phyloP scores from a whole-genome alignment of 1,140 invertebrate species.

The Tachypleus tridentatus region DNA sequence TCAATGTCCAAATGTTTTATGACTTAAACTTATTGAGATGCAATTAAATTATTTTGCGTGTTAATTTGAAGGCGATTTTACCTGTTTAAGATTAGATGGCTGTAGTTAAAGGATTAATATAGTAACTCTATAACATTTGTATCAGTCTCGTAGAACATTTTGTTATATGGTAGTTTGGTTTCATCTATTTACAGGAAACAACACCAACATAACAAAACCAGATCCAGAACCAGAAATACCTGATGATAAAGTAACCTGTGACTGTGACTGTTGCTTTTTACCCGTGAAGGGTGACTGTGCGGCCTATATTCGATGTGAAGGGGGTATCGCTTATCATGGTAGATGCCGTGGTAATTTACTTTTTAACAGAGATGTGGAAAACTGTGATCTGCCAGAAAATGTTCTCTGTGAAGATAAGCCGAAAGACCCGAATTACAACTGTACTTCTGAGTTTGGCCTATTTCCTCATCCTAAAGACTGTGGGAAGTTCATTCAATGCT shows the following conservation, averaged over 20 bases:
- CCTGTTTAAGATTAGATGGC: too few relatives aligned
- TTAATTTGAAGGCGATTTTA: too few relatives aligned
- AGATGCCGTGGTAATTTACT: constrained; percentile 5
- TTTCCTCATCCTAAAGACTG: constrained; percentile 26
- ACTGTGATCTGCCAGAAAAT: constrained; percentile 10
- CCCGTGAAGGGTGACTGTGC: constrained; percentile 3
- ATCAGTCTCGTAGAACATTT: too few relatives aligned
- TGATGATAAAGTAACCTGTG: not conserved
- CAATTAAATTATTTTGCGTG: too few relatives aligned
- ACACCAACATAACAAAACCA: too few relatives aligned
- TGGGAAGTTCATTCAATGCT: constrained; percentile 30
- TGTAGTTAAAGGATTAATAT: too few relatives aligned
- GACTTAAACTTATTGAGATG: too few relatives aligned
- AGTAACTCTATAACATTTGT: too few relatives aligned
- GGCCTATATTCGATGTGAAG: constrained; percentile 1
- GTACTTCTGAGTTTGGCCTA: constrained; percentile 9
- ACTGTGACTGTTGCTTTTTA: constrained; percentile 5
- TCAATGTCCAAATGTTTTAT: too few relatives aligned
- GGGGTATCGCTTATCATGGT: not conserved
- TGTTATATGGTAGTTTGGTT: too few relatives aligned
- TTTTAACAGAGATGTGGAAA: constrained; percentile 9
- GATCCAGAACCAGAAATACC: not conserved
- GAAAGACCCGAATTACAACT: constrained; percentile 4
- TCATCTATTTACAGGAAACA: too few relatives aligned
- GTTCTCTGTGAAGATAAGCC: constrained; percentile 1